phyloP scores from a whole-genome alignment of 2,888 invertebrate genomes.

The Nymphalis polychloros region DNA sequence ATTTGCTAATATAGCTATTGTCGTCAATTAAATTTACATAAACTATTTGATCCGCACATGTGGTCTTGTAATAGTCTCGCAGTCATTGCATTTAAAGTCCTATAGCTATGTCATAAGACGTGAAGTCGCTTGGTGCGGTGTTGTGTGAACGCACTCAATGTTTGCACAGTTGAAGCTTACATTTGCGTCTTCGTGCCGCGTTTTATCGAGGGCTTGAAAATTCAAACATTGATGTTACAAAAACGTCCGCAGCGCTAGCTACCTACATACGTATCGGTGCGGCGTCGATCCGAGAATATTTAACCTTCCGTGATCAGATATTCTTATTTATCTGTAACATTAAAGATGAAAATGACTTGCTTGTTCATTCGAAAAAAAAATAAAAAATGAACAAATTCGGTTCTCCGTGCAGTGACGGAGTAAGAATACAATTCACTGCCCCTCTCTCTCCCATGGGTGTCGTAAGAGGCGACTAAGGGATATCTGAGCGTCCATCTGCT shows the following conservation, averaged over 20 bases:
- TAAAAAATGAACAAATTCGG: no score
- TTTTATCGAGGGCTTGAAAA: constrained; percentile 36
- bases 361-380: neutral
- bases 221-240: constrained; percentile 37
- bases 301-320: neutral
- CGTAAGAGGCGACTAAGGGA: no score
- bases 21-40: constrained; percentile 28
- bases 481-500: no score
- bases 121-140: neutral
- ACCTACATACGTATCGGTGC: constrained; percentile 15
- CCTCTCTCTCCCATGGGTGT: no score
- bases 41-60: constrained; percentile 25
- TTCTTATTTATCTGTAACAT: neutral
- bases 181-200: constrained; percentile 15
- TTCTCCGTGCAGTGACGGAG: no score
- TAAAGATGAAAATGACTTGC: no score
- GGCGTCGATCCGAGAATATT: neutral
- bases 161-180: constrained; percentile 41
- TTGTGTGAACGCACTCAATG: constrained; percentile 31
- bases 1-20: constrained; percentile 23
- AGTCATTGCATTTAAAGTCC: neutral
- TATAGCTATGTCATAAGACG: constrained; percentile 1
- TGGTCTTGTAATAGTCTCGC: neutral
- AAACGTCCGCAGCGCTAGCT: constrained; percentile 20
- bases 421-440: no score